Evolutionary conservation across 2,113 vertebrate genomes (phyloP).

Genomic region (Chaetodon trifascialis): DNA sequence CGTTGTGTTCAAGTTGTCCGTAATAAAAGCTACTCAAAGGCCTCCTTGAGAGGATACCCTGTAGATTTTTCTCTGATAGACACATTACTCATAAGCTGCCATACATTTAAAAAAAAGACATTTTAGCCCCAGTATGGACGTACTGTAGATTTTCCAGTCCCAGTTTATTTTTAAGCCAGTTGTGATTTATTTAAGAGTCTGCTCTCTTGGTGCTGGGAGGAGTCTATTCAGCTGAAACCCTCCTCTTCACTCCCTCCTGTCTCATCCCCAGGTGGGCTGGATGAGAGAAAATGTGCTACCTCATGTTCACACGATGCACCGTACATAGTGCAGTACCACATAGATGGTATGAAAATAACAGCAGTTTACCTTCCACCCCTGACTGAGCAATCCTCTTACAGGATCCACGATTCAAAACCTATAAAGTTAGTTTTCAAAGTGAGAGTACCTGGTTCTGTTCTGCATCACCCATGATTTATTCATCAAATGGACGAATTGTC

Average conservation of each 20-base stretch:
- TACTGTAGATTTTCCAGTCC: constrained; percentile 26
- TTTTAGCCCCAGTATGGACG: constrained; percentile 24
- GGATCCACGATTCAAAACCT: neutral
- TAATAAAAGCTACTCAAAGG: constrained; percentile 38
- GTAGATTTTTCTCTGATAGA: constrained; percentile 45
- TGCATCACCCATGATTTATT: neutral
- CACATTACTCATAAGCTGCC: neutral
- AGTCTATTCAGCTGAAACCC: constrained; percentile 48
- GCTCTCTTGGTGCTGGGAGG: constrained; percentile 53
- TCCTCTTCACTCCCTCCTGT: constrained; percentile 22
- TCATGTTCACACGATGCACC: constrained; percentile 24
- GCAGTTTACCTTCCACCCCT: neutral
- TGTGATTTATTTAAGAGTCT: constrained; percentile 77
- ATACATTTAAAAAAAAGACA: constrained; percentile 33
- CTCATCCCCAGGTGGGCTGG: constrained; percentile 26
- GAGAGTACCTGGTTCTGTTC: neutral
- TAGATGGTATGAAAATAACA: neutral
- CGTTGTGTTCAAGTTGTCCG: constrained; percentile 20
- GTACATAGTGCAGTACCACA: neutral
- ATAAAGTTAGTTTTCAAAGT: neutral
- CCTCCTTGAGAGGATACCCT: constrained; percentile 56
- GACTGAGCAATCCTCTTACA: neutral
- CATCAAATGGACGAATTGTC: neutral
- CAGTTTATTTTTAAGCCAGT: constrained; percentile 76
- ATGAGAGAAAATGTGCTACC: constrained; percentile 18